phyloP scores from a whole-genome alignment of 2,888 invertebrate genomes.

The Dolomedes plantarius region DNA sequence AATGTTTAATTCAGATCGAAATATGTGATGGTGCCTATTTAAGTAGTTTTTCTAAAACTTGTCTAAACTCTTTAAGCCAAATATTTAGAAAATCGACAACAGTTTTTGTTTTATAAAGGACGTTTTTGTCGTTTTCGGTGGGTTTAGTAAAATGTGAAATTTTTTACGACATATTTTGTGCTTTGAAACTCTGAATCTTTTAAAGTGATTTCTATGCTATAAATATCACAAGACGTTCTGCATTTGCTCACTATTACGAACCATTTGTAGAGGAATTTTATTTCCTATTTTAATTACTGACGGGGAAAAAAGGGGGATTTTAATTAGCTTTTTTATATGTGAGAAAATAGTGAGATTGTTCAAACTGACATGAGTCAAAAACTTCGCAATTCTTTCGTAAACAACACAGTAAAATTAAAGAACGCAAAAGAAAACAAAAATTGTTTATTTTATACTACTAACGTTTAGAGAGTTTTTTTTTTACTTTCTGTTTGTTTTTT shows the following conservation, averaged over 20 bases:
- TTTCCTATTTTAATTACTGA: not conserved
- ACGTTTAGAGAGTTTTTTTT: too few relatives aligned
- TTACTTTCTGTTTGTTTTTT: too few relatives aligned
- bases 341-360: not conserved
- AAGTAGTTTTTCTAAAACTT: slow-evolving; percentile 25
- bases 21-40: slow-evolving; percentile 64
- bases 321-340: not conserved
- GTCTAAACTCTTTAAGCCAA: slow-evolving; percentile 19
- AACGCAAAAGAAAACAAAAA: too few relatives aligned
- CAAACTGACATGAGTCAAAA: too few relatives aligned
- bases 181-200: not conserved
- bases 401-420: too few relatives aligned
- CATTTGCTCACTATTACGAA: slow-evolving; percentile 2
- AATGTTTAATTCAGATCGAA: slow-evolving; percentile 4
- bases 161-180: not conserved
- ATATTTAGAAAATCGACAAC: slow-evolving; percentile 7
- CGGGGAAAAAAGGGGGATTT: not conserved
- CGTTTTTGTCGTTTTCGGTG: not conserved
- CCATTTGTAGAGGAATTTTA: not conserved
- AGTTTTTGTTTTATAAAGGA: not conserved
- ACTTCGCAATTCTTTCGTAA: too few relatives aligned
- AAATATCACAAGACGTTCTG: not conserved
- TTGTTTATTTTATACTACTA: too few relatives aligned
- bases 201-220: not conserved
- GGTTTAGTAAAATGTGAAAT: not conserved